Evolutionary conservation across 2,888 invertebrate species (phyloP), one percentile per base, ranked within the genome.

Genomic region (Drosophila macrothrix): DNA sequence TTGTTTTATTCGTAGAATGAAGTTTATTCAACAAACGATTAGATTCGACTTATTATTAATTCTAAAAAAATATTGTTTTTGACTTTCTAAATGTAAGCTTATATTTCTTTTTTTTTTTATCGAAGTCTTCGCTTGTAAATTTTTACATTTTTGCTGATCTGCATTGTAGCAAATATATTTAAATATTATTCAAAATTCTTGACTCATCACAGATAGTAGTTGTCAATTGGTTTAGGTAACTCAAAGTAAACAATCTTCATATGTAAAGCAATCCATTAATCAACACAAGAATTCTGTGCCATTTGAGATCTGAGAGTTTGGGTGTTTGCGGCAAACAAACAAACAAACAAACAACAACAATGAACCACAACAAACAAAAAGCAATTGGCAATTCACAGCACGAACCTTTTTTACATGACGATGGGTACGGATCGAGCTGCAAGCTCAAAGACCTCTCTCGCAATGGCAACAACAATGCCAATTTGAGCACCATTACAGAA

Each of bases 401-500:
- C 86, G 88, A 85, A 80, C 67, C 68, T 64, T 80, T 56, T 58
- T 66, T 76, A 71, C 76, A 80, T 67, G 71, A 66, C 78, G 70
- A 56, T 61, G 76, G 68, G 55, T 55, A 55, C 52, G 49, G 50
- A 66, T 49, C 56, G 35, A 65, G 50, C 63, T 25, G 46, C 71
- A 55, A 75, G 85, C 86, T 64, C 85, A 83, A 88, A 85, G 80
- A 76, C 80, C 76, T 60, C 71, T 63, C 72, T 29, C 43, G 31
- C 55, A 56, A 29, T 52, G 41, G 41, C 67, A 61, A 63, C 75
- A 66, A 78, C 88, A 83, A 83, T 85, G 83, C 73, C 83, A 83
- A 83, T 83, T 83, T 83, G 88, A 76, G 83, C 83, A 69, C 80
- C 83, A 88, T 83, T 88, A 88, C 88, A 83, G 86, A 69, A 85